Base-by-base conservation (phyloP, 1,140 invertebrate genomes). In the Nixonia krombeini region DNA sequence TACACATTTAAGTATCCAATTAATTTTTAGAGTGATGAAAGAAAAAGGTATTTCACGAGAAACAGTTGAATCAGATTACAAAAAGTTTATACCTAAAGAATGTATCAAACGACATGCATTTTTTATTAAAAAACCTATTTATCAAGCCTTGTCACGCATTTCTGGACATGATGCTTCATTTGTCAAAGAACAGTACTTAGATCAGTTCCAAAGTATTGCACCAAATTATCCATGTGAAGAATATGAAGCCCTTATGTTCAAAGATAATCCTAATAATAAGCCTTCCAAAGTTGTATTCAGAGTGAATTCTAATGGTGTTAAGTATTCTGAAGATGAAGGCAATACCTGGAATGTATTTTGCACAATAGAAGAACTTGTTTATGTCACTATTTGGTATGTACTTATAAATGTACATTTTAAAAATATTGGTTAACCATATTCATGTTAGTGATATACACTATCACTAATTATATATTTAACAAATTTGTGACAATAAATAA, bases 201-300 rank as follows among this genome's bases (percentile, higher is more conserved):
- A 91, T 75, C 91, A 94, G 73, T 87, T 95, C 45, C 89, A 91
- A 70, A 86, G 84, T 5, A 87, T 95, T 82, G 93, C 92, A 1
- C 92, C 93, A 6, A 91, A 91, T 80, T 96, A 96, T 84, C 84
- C 94, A 9, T 87, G 88, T 13, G 94, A 96, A 83, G 89, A 91
- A 64, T 95, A 90, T 73, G 88, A 89, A 67, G 91, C 90, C 4
- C 70, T 86, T n/a, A 88, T 87, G 46, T 88, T 90, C 74, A 90
- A 78, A 86, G 69, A 18, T 31, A 74, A 13, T 45, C 74, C 21
- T n/a, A n/a, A n/a, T n/a, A 74, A 76, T 69, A 64, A 75, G 28
- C 59, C 72, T 15, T 44, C 45, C 12, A 75, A 87, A 70, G 86
- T 88, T 31, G 80, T 86, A 65, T 74, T 89, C 26, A 86, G 86